Conservation (phyloP, 2,797 vertebrate species). For the Pipistrellus pygmaeus region DNA sequence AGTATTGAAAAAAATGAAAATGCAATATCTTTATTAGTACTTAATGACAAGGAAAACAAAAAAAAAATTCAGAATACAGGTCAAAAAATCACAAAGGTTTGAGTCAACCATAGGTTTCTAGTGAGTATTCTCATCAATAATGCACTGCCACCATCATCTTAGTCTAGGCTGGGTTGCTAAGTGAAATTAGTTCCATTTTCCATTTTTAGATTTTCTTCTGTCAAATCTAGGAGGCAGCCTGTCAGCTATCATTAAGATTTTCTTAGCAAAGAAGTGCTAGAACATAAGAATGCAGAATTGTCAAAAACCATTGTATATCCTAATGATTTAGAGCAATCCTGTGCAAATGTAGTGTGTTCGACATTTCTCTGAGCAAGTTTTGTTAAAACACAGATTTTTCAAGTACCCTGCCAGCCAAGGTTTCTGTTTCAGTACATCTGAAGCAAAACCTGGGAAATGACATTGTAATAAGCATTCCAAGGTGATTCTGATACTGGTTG, state of each 20-base stretch:
- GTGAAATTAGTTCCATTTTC: conserved; percentile 13
- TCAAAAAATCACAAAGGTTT: neutral
- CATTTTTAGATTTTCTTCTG: neutral
- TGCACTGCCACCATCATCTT: neutral
- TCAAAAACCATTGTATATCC: neutral
- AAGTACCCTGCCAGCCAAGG: neutral
- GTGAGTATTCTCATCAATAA: neutral
- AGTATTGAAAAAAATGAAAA: neutral
- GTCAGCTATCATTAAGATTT: conserved; percentile 21
- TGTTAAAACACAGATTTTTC: neutral
- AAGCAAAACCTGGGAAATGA: neutral
- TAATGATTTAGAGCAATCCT: neutral
- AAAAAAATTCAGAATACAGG: neutral
- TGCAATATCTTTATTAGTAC: neutral
- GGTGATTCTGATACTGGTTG: neutral
- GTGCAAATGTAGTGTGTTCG: neutral
- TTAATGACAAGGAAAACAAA: neutral
- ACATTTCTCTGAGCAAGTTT: neutral
- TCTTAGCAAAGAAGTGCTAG: neutral
- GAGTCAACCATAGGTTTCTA: neutral
- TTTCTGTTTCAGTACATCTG: neutral
- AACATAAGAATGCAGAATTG: neutral
- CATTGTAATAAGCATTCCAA: neutral
- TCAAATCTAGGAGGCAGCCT: conserved; percentile 22
- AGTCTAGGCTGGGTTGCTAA: neutral